Base-by-base conservation (phyloP, 2,797 vertebrate genomes). In the Simalia tracyae region DNA sequence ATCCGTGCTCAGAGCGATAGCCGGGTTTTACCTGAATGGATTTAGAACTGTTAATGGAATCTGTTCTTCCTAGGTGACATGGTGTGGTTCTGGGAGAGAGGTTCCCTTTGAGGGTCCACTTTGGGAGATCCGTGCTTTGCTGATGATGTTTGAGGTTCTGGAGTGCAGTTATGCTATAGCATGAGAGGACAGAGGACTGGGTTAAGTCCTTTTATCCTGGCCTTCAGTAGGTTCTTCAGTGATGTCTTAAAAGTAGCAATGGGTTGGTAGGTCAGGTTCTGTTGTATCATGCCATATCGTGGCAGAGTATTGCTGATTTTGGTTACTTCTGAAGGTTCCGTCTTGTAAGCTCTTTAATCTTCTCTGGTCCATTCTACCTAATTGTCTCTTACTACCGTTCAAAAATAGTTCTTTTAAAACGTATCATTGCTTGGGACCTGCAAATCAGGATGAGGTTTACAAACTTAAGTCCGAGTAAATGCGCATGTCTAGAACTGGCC, bases 61-160 rank as follows among this genome's bases (percentile, higher is more conserved):
- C 10, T 28, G 57, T 31, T 50, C 5, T 59, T 68, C 14, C 46
- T 93, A 91, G 94, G 89, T 95, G 91, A 90, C 57, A 19, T 61
- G 36, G 12, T 8, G 1, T 63, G 61, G 54, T 50, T 28, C 15
- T 66, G 28, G 84, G 31, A 57, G 22, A 50, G 10, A 14, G 9
- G 50, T 50, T 50, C 50, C 50, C 50, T 50, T 50, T 50, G 50
- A 50, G 50, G 50, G 50, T 64, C 10, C 61, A 24, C 61, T 64
- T 24, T 9, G 61, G 59, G 12, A 54, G 81, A 19, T 5, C 24
- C 3, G 5, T 66, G 26, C 6, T 54, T 19, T n/a, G 15, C 56
- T 66, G 64, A 22, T 9, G 26, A 3, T 63, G 42, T 68, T 86
- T 66, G 28, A 15, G 24, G 17, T 68, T 17, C 2, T 36, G 61